A percentile compares a stretch with the other conserved stretches of the same genome.
Evolutionary conservation across 2,888 invertebrate species (phyloP).

Genomic region (Epistrophella euchroma): DNA sequence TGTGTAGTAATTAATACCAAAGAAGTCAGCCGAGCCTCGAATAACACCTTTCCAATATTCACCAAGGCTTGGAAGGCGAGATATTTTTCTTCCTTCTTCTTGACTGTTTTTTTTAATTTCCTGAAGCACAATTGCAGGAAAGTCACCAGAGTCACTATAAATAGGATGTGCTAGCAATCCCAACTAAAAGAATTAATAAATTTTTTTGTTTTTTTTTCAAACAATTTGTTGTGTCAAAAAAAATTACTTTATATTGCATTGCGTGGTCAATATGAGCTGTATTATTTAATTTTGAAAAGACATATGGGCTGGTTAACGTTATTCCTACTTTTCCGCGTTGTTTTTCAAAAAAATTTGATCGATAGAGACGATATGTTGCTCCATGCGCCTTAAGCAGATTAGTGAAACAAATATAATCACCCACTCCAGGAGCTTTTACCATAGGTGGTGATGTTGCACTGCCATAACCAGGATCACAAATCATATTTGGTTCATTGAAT

Average conservation of each 20-base stretch:
- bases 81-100: slow-evolving; percentile 79
- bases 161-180: slow-evolving; percentile 82
- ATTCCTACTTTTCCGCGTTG: slow-evolving; percentile 81
- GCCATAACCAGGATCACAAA: slow-evolving; percentile 85
- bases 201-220: background rate
- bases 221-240: background rate
- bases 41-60: slow-evolving; percentile 76
- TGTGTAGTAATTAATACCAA: slow-evolving; percentile 80
- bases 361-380: slow-evolving; percentile 83
- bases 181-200: slow-evolving; percentile 75
- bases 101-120: slow-evolving; percentile 79
- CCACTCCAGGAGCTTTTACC: slow-evolving; percentile 83
- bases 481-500: slow-evolving; percentile 84
- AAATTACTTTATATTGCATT: slow-evolving; percentile 78
- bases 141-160: slow-evolving; percentile 79
- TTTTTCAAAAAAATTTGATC: slow-evolving; percentile 81
- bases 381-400: slow-evolving; percentile 79
- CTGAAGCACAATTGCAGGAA: slow-evolving; percentile 80
- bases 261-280: slow-evolving; percentile 74
- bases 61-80: slow-evolving; percentile 78
- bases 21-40: slow-evolving; percentile 79
- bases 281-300: slow-evolving; percentile 77
- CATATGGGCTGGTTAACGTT: slow-evolving; percentile 78
- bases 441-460: slow-evolving; percentile 79
- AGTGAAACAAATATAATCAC: slow-evolving; percentile 85